Evolutionary conservation across 2,113 vertebrate species (phyloP).

Genomic region (Ginglymostoma cirratum): DNA sequence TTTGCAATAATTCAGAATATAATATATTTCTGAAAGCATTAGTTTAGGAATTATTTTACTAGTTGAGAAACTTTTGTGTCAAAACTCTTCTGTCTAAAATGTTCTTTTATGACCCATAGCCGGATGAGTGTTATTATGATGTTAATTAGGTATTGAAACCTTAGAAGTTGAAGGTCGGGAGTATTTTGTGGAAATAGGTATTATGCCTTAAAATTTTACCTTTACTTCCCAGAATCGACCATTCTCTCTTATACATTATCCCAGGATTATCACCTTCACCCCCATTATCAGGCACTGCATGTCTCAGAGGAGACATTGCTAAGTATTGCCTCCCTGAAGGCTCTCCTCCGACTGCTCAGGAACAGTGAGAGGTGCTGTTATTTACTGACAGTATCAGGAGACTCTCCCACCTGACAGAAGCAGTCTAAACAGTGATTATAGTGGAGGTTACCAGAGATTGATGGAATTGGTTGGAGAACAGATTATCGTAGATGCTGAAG

Average conservation of each 20-base stretch:
- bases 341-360: background rate
- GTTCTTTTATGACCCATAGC: too few relatives aligned
- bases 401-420: background rate
- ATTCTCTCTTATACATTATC: background rate
- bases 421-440: background rate
- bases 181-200: background rate
- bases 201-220: background rate
- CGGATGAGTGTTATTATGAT: background rate
- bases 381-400: background rate
- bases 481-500: too few relatives aligned
- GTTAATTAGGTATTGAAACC: background rate
- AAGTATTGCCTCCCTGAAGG: background rate
- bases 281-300: too few relatives aligned
- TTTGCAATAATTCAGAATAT: background rate
- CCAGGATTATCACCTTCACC: background rate
- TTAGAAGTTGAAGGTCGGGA: background rate
- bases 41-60: background rate
- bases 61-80: background rate
- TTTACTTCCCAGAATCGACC: background rate
- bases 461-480: too few relatives aligned
- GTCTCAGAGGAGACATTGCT: background rate
- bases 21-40: conserved; percentile 14
- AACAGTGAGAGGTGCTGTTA: background rate
- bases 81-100: background rate
- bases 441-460: background rate